Percentiles rank a stretch among this genome's conserved stretches.
Conservation (phyloP, 2,888 invertebrate species). For the Luperina testacea region DNA sequence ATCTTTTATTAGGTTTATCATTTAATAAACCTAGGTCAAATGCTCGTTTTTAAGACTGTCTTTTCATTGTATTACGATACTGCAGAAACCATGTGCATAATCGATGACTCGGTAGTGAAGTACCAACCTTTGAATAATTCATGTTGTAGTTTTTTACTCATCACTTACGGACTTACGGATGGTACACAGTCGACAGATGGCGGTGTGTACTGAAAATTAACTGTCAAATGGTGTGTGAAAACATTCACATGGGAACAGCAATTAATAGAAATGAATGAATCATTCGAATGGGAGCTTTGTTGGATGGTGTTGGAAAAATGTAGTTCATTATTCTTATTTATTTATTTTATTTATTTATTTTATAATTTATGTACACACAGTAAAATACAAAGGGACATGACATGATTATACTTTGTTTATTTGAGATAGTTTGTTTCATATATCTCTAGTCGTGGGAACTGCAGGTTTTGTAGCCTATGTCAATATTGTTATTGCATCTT, state of each 20-base stretch:
- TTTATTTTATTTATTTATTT: no score
- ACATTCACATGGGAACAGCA: conserved; percentile 49
- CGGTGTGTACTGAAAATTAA: conserved; percentile 79
- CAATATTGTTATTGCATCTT: neutral
- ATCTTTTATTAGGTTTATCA: neutral
- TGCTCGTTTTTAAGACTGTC: neutral
- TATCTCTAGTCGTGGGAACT: no score
- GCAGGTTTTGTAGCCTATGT: neutral
- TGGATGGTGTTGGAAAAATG: neutral
- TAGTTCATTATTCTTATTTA: conserved; percentile 14
- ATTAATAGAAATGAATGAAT: conserved; percentile 53
- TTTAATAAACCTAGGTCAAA: neutral
- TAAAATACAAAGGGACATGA: no score
- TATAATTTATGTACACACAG: no score
- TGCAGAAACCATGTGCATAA: conserved; percentile 7
- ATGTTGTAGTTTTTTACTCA: conserved; percentile 80
- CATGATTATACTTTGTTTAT: no score
- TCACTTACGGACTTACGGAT: conserved; percentile 71
- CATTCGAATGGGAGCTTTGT: conserved; percentile 40
- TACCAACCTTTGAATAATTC: conserved; percentile 76
- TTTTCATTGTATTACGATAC: neutral
- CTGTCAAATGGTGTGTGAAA: conserved; percentile 78
- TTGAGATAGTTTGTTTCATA: neutral
- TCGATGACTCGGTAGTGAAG: conserved; percentile 42
- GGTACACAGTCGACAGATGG: conserved; percentile 79